Percentiles rank a stretch among this genome's conserved stretches.
phyloP scores from a whole-genome alignment of 1,140 invertebrate species.

The Leucophenga varia region DNA sequence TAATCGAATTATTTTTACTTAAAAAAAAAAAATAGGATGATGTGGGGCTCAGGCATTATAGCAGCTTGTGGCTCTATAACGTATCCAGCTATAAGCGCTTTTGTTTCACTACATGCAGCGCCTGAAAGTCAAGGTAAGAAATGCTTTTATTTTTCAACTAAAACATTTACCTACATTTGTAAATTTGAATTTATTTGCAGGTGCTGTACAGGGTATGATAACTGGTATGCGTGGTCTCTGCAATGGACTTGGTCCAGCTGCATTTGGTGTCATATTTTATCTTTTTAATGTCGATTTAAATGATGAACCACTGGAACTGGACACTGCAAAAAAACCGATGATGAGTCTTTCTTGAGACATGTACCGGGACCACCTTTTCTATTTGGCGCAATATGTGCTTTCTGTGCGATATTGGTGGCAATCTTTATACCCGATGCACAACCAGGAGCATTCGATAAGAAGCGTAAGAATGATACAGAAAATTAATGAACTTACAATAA shows the following conservation, averaged over 20 bases:
- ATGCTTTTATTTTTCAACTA: background rate
- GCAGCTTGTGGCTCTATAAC: conserved; percentile 94
- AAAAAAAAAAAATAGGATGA: no score
- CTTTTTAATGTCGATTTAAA: conserved; percentile 98
- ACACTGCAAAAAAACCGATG: conserved; percentile 21
- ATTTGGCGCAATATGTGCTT: conserved; percentile 94
- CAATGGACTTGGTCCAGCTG: conserved; percentile 89
- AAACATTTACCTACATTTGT: background rate
- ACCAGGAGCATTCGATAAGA: conserved; percentile 58
- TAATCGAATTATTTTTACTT: no score
- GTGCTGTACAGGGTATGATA: conserved; percentile 97
- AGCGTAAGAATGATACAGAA: conserved; percentile 38
- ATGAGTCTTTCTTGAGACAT: conserved; percentile 63
- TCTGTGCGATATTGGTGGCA: conserved; percentile 90
- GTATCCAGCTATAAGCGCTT: conserved; percentile 99
- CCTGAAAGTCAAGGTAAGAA: conserved; percentile 87
- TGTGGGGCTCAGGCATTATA: conserved; percentile 96
- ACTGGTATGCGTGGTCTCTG: conserved; percentile 94
- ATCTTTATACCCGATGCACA: conserved; percentile 83
- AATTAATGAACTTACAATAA: conserved; percentile 11
- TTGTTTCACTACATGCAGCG: conserved; percentile 95
- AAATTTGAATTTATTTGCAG: conserved; percentile 49
- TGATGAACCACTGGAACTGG: conserved; percentile 61
- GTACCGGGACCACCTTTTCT: conserved; percentile 99
- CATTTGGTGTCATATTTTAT: conserved; percentile 98